These are phyloP conservation scores for Crypturellus undulatus DNA, from an alignment of 2,113 vertebrate genomes.

Conservation along the genomic window DNA sequence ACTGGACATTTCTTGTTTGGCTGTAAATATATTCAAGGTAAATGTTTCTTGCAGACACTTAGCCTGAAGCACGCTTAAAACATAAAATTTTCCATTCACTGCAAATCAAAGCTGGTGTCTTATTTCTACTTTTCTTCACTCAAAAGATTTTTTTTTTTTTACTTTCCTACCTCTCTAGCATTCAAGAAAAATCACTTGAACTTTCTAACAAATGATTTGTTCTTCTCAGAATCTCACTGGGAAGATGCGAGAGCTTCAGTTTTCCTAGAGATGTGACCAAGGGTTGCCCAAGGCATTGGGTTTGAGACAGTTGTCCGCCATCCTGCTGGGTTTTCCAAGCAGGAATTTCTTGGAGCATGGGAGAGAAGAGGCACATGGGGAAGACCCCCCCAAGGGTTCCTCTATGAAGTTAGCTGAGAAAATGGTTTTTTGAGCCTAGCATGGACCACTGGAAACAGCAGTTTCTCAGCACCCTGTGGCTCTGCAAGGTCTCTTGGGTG, in stretches of 20 bases:
- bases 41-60: background rate
- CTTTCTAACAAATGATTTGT: background rate
- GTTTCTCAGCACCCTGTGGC: background rate
- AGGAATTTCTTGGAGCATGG: background rate
- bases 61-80: background rate
- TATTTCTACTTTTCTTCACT: background rate
- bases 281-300: background rate
- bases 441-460: background rate
- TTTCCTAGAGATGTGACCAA: background rate
- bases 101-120: background rate
- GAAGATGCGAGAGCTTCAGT: background rate
- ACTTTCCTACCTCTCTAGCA: background rate
- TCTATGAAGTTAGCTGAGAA: background rate
- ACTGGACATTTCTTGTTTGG: fast-evolving
- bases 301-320: background rate
- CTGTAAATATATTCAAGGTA: background rate
- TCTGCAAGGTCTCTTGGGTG: background rate
- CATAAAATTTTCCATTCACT: background rate
- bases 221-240: background rate
- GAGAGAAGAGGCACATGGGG: background rate
- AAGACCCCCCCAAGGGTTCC: background rate
- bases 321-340: background rate
- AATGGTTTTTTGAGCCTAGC: fast-evolving
- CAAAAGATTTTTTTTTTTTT: background rate
- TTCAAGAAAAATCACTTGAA: background rate